phyloP scores from a whole-genome alignment of 2,888 invertebrate genomes.

The Labia minor region DNA sequence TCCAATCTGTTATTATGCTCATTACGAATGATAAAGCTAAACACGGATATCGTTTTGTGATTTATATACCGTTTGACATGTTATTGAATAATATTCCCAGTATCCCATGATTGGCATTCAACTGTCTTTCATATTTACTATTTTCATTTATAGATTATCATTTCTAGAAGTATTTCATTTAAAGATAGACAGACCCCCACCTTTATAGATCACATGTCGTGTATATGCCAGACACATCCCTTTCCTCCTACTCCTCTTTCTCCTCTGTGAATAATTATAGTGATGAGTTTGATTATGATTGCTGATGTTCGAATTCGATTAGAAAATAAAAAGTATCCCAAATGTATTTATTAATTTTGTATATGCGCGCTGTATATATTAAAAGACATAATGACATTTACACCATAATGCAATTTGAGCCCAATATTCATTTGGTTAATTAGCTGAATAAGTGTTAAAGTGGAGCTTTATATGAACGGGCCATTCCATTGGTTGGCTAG shows the following conservation, averaged over 20 bases:
- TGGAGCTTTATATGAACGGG: background rate
- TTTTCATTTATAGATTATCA: background rate
- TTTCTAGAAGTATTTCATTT: background rate
- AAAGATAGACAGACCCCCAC: background rate
- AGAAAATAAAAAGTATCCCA: constrained; percentile 4
- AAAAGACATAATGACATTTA: constrained; percentile 13
- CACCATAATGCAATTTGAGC: constrained; percentile 7
- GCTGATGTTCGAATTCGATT: constrained; percentile 13
- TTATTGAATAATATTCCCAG: background rate
- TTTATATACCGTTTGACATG: background rate
- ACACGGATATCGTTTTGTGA: background rate
- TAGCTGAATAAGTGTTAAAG: constrained; percentile 13
- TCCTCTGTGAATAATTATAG: background rate
- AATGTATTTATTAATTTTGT: constrained; percentile 13
- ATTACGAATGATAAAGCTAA: constrained; percentile 22
- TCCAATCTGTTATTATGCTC: constrained; percentile 20
- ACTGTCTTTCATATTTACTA: background rate
- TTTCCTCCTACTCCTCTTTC: too few relatives aligned
- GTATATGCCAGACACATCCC: background rate
- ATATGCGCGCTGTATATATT: constrained; percentile 13
- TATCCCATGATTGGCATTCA: background rate
- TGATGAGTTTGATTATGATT: constrained; percentile 7
- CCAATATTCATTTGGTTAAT: constrained; percentile 13
- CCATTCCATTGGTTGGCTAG: background rate
- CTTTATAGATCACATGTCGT: background rate